Base-by-base conservation (phyloP, 2,888 invertebrate genomes). In the Nemurella pictetii region DNA sequence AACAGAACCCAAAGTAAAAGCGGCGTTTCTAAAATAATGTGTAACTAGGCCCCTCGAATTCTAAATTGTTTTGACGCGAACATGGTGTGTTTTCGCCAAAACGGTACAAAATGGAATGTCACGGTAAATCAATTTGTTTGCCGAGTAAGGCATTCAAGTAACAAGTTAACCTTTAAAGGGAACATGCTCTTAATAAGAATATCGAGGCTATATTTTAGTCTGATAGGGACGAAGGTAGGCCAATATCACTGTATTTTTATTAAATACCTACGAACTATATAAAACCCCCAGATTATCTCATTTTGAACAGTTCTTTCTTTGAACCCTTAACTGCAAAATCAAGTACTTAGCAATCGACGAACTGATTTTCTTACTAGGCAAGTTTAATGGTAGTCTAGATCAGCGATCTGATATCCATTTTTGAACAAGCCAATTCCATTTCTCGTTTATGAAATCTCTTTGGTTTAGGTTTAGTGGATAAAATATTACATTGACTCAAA, bases 381-480 rank as follows among this genome's bases (percentile, higher is more conserved):
- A 55, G 55, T 55, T 32, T 32, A n/a, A n/a, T n/a, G n/a, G 3
- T 55, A 55, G 55, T 55, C 55, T 55, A 55, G 55, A 55, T 55
- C 55, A 7, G 20, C 15, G 20, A 55, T 20, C 20, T 55, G 55
- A 2, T 55, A 20, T 3, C 55, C 55, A 12, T 55, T 55, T 55
- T 55, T 55, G 9, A 7, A 55, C 55, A 55, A 55, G 12, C 55
- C 55, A 55, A 20, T 12, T 55, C 55, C 55, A 7, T 20, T 55
- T 55, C 12, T 55, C 12, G 55, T 55, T 55, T 55, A 12, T 55
- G 20, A 74, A 75, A 74, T 83, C 74, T 29, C 20, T 77, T 77
- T 83, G 75, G 83, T 75, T 29, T 32, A 36, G 80, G 32, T 72
- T 74, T 80, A 74, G 81, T 77, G 32, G 25, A 80, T 35, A 80